Evolutionary conservation across 35 echinoderm and acorn worm species (phyloP), one percentile per base, ranked within the genome.

Genomic region (Strongylocentrotus purpuratus): DNA sequence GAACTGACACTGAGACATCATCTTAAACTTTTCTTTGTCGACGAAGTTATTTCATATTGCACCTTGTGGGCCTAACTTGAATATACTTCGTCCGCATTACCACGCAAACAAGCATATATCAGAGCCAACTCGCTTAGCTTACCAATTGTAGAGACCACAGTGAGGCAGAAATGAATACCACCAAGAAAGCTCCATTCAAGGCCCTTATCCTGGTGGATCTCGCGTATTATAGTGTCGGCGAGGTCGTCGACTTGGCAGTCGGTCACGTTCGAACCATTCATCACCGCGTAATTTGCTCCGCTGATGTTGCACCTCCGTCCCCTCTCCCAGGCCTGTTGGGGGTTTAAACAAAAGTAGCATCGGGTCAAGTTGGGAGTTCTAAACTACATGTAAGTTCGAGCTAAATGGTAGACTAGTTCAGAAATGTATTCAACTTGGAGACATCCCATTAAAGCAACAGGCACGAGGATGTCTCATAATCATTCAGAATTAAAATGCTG

Each of bases 141-240:
- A 95, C 95, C 95, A 28, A 95, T 95, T 6, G 95, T 95, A 12
- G 95, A 95, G 14, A 95, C 58, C 13, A 95, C 88, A 20, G 95
- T 95, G 87, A 95, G 88, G 60, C 95, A 95, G 87, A 95, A 95
- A 17, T 91, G 86, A 25, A 90, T 46, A 20, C 87, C 88, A 4
- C 45, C 55, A 31, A 95, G 22, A 9, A 95, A 95, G 17, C 61
- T 90, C 95, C 95, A 95, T 4, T 46, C 22, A 9, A 90, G 35
- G 9, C 85, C 94, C 41, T 93, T 47, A 58, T 93, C 91, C 48
- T 50, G 45, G 17, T 93, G 91, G 11, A 93, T 32, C 12, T 47
- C 45, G 17, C 9, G 11, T 31, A 48, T 28, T 2, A 58, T 58
- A 5, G 17, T 47, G 45, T 25, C 48, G 46, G 46, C 48, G 17